These are phyloP conservation scores for Corella eumyota DNA, from an alignment of 23 tunicate genomes.

Conservation along the genomic window DNA sequence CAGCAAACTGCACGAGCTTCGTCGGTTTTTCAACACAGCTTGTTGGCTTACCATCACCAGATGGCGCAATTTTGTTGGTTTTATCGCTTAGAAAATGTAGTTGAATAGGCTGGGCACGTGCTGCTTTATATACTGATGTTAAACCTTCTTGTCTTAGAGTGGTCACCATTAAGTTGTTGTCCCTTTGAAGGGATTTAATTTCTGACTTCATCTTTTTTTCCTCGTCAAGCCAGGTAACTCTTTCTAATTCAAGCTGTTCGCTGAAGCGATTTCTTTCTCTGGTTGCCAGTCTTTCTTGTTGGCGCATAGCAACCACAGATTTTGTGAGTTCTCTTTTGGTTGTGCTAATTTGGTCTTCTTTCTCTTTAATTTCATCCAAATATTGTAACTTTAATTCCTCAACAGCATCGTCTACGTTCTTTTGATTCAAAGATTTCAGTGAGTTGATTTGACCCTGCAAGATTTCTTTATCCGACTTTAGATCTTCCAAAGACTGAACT, in stretches of 20 bases:
- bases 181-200: constrained; percentile 27
- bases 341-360: constrained; percentile 24
- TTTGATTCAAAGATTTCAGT: no score
- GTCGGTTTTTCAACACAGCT: no score
- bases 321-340: constrained; percentile 46
- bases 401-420: no score
- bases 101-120: constrained; percentile 35
- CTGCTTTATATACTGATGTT: constrained; percentile 34
- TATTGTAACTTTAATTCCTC: constrained; percentile 9
- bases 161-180: constrained; percentile 66
- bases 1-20: no score
- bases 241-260: constrained; percentile 49
- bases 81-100: no score
- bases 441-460: no score
- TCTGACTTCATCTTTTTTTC: constrained; percentile 24
- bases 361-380: constrained; percentile 7
- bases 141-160: constrained; percentile 80
- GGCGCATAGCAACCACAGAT: constrained; percentile 60
- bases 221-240: constrained; percentile 16
- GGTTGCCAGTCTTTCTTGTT: constrained; percentile 49
- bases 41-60: no score
- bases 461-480: no score
- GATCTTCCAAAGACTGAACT: no score
- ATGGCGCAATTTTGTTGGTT: no score
- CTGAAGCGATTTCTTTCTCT: constrained; percentile 39